phyloP scores from a whole-genome alignment of 2,888 invertebrate species.

The Melinopterus prodromus region DNA sequence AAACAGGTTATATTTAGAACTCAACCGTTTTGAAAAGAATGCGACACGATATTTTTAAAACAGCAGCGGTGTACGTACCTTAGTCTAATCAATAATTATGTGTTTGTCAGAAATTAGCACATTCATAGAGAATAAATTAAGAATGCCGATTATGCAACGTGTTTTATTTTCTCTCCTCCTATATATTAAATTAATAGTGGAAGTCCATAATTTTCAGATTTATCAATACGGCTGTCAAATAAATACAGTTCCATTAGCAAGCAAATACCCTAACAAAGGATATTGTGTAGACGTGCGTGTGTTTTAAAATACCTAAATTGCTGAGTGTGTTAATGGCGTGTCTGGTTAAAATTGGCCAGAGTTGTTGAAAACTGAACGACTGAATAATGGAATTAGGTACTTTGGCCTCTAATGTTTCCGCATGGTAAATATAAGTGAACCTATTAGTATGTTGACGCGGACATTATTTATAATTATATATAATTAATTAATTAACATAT shows the following conservation, averaged over 20 bases:
- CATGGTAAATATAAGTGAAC: not conserved
- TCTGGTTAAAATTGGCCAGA: not conserved
- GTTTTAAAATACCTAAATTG: not conserved
- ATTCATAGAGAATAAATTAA: not conserved
- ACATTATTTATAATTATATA: not conserved
- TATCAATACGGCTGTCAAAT: not conserved
- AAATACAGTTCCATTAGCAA: too few species aligned
- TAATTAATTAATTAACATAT: too few species aligned
- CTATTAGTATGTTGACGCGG: not conserved
- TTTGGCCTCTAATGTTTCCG: not conserved
- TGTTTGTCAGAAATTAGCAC: not conserved
- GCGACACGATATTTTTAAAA: conserved; percentile 4
- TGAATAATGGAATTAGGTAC: not conserved
- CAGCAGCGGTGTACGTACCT: not conserved
- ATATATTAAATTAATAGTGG: not conserved
- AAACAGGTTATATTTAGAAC: not conserved
- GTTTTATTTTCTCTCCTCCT: not conserved
- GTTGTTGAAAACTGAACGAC: not conserved
- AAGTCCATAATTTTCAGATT: not conserved
- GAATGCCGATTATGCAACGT: not conserved
- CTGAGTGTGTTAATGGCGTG: not conserved
- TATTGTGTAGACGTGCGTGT: not conserved
- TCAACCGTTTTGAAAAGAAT: not conserved
- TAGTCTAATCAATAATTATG: not conserved
- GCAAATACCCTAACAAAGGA: too few species aligned